Evolutionary conservation across 2,113 vertebrate genomes (phyloP).

Genomic region (Indicator indicator): DNA sequence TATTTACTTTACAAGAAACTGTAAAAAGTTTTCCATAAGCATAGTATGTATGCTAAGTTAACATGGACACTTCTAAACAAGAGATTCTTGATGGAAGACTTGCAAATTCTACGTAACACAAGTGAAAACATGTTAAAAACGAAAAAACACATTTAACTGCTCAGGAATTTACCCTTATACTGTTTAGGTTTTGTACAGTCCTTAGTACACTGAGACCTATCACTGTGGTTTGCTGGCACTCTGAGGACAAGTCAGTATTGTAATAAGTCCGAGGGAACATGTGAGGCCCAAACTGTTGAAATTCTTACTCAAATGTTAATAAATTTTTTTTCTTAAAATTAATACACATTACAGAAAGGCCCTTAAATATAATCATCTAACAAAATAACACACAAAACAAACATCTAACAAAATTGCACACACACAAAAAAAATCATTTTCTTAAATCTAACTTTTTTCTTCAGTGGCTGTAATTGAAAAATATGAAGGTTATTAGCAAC

Average conservation of each 20-base stretch:
- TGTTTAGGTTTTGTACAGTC: neutral
- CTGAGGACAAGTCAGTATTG: neutral
- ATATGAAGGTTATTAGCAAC: neutral
- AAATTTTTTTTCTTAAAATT: neutral
- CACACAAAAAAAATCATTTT: neutral
- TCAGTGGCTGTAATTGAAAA: neutral
- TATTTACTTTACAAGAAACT: constrained; percentile 5
- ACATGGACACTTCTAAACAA: neutral
- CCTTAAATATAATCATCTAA: neutral
- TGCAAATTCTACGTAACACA: neutral
- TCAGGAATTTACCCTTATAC: neutral
- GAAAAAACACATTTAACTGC: neutral
- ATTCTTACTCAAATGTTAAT: neutral
- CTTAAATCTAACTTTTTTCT: neutral
- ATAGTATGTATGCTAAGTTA: neutral
- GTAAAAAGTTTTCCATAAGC: neutral
- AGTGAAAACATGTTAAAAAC: neutral
- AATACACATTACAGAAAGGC: neutral
- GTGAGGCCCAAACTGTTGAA: neutral
- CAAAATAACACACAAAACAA: neutral
- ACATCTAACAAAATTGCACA: neutral
- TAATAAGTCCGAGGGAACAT: neutral
- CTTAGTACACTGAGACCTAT: neutral
- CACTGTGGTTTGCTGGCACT: neutral
- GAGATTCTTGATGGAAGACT: neutral